A percentile compares a stretch with the other conserved stretches of the same genome.
These are phyloP conservation scores for Hylyphantes graminicola DNA, from an alignment of 1,140 invertebrate genomes.

Conservation along the genomic window DNA sequence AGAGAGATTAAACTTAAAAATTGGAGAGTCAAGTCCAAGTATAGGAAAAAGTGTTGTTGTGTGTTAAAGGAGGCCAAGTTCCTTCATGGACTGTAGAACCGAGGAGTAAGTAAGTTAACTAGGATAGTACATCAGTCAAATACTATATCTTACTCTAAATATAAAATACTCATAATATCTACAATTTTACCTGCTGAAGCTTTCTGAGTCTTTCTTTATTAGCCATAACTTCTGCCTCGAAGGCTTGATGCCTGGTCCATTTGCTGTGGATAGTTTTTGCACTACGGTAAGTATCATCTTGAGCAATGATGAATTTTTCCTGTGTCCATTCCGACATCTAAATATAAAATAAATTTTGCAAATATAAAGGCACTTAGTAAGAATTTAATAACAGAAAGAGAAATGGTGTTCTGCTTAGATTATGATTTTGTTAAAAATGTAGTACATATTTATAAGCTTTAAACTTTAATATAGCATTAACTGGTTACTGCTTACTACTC, in stretches of 20 bases:
- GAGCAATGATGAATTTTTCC: conserved; percentile 97
- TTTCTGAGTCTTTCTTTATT: conserved; percentile 96
- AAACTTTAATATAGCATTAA: neutral
- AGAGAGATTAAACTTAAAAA: too few relatives aligned
- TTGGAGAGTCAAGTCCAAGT: too few relatives aligned
- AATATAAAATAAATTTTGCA: conserved; percentile 1
- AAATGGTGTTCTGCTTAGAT: neutral
- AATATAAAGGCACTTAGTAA: neutral
- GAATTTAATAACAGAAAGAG: neutral
- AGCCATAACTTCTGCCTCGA: conserved; percentile 97
- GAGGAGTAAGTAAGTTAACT: too few relatives aligned
- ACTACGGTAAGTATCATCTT: conserved; percentile 97
- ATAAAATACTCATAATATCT: neutral
- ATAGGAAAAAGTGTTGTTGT: too few relatives aligned
- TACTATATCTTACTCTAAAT: too few relatives aligned
- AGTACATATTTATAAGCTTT: neutral
- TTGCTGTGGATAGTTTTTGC: conserved; percentile 99
- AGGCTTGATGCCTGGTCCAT: conserved; percentile 99
- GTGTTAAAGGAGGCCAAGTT: too few relatives aligned
- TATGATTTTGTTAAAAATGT: neutral
- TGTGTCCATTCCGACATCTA: conserved; percentile 92
- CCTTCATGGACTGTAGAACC: too few relatives aligned
- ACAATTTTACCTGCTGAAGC: conserved; percentile 76
- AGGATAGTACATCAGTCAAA: too few relatives aligned
- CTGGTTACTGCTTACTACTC: too few relatives aligned